Evolutionary conservation across 2,888 invertebrate species (phyloP), one percentile per base, ranked within the genome.

Genomic region (Stramonita haemastoma): DNA sequence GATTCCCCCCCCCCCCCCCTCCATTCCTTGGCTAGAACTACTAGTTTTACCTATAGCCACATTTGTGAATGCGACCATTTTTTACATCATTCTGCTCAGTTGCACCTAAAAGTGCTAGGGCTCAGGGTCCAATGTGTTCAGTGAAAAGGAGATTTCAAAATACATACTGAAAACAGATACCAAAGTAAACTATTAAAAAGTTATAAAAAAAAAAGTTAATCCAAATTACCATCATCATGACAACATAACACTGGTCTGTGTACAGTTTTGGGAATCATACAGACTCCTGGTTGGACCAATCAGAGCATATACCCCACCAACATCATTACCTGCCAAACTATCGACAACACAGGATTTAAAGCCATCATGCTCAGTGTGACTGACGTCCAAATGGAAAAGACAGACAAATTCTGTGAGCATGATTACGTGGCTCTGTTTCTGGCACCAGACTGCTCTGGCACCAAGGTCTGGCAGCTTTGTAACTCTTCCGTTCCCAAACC

Each of bases 281-380:
- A 83, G 83, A 26, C 83, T 6, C 83, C 83, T 5, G 83, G 83
- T 11, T 83, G 83, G 83, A 17, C 17, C 83, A 36, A 83, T 15
- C 6, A 26, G 26, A 36, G 11, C 32, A 26, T 13, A 0, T 83
- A 83, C 46, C 83, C 83, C 26, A 22, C 13, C 83, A 83, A 29
- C 83, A 26, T 26, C 1, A 26, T 46, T 0, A n/a, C 22, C 46
- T 36, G 46, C 13, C 46, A 46, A 11, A 22, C 22, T 19, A 46
- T 83, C 13, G 46, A 46, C 26, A 46, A 26, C 26, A 19, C 17
- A 5, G 46, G 46, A 5, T 19, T 26, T 46, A 19, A 36, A 13
- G 29, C 83, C 83, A 0, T 46, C 83, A 83, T 83, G 83, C 26
- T 83, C 83, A 83, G 83, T 32, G 26, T 83, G 46, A 26, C 22